Base-by-base conservation (phyloP, 1,140 invertebrate genomes). In the Dolichoris vasculosae region DNA sequence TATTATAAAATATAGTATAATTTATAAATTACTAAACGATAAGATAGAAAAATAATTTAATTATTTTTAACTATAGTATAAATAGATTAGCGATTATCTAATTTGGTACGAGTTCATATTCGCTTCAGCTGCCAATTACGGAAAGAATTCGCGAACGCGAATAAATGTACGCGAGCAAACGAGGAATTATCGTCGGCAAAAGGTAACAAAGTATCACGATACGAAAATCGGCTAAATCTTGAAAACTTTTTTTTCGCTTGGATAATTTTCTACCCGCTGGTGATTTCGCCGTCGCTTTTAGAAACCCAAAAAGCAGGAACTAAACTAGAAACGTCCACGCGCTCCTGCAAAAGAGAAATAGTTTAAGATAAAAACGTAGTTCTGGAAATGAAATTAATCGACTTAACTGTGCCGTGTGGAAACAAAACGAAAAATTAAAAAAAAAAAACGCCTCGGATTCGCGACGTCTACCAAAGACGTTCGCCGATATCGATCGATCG, bases 311-410 rank as follows among this genome's bases (percentile, higher is more conserved):
- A 20, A 32, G 26, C 26, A 69, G 38, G 13, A 81, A 81, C 32
- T 64, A 40, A 64, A 80, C 40, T 63, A 80, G 48, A 77, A 64
- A 80, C 69, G 35, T 81, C 46, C 69, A 83, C 76, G 77, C 59
- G 38, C 63, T 81, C 35, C 35, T 67, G 43, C 13, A 48, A 81
- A 81, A n/a, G 23, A n/a, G 35, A 81, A 30, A 81, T 64, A 81
- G 55, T 63, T 55, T 32, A 81, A 46, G 43, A 23, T 38, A 81
- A 17, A 82, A 55, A 79, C 0, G 15, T 71, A 73, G 64, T 73
- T 73, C 43, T 71, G 11, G 17, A 48, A 67, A 17, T 4, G 11
- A 79, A 79, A 63, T 32, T 20, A 63, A 79, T 63, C 11, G 43
- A 48, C 17, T 23, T 30, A 30, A 79, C 55, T 40, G 13, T 40